Conservation (phyloP, 53 echinoderm and acorn worm species). For the Arbacia lixula region DNA sequence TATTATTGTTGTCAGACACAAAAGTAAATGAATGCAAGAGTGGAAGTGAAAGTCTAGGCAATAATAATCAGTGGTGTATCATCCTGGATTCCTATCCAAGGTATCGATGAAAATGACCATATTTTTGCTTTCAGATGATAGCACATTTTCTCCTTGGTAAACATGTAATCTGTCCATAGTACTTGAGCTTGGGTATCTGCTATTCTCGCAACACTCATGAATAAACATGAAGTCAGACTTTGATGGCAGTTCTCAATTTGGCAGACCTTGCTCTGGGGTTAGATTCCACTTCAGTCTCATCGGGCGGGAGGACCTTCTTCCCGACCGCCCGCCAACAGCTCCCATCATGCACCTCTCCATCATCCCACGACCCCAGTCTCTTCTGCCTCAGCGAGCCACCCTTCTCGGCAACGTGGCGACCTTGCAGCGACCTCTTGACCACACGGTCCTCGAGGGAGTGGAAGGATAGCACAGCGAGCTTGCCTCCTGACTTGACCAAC, state of each 20-base stretch:
- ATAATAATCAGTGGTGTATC: too few relatives aligned
- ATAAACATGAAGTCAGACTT: too few relatives aligned
- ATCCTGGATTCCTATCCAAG: too few relatives aligned
- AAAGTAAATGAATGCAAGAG: too few relatives aligned
- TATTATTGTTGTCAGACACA: too few relatives aligned
- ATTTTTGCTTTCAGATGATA: too few relatives aligned
- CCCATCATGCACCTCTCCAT: slow-evolving; percentile 5
- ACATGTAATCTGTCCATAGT: too few relatives aligned
- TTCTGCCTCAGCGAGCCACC: slow-evolving; percentile 62
- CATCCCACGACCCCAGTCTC: slow-evolving; percentile 11
- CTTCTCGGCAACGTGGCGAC: slow-evolving; percentile 77
- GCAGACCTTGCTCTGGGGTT: slow-evolving; percentile 95
- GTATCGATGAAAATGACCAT: too few relatives aligned
- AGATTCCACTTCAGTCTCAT: slow-evolving; percentile 64
- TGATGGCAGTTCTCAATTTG: slow-evolving; percentile 86
- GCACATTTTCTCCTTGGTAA: too few relatives aligned
- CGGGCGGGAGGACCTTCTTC: slow-evolving; percentile 68
- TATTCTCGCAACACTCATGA: too few relatives aligned
- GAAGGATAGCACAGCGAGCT: slow-evolving; percentile 79
- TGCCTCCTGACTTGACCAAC: slow-evolving; percentile 73
- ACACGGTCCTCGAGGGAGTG: slow-evolving; percentile 95
- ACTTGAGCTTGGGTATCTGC: too few relatives aligned
- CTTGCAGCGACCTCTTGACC: slow-evolving; percentile 86
- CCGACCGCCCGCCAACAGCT: slow-evolving; percentile 40
- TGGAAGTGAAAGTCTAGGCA: too few relatives aligned